A percentile compares a stretch with the other conserved stretches of the same genome.
Conservation (phyloP, 2,888 invertebrate genomes). For the Tyria jacobaeae region DNA sequence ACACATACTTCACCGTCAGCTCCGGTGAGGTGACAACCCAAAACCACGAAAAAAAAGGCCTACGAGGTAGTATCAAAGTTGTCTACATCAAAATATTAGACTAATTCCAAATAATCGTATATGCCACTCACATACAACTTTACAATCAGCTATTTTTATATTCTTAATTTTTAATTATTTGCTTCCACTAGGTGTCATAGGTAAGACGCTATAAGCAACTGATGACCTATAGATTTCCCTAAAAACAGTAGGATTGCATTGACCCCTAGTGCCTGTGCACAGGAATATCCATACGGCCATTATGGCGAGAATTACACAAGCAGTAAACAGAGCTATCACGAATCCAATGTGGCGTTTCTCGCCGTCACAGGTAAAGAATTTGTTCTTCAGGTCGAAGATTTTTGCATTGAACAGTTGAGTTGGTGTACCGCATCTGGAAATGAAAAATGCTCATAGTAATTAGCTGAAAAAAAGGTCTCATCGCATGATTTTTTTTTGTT, state of each 20-base stretch:
- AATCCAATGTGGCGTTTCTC: conserved; percentile 53
- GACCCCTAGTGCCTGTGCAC: conserved; percentile 61
- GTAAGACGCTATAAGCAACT: conserved; percentile 65
- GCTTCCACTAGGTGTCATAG: conserved; percentile 51
- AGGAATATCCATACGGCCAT: conserved; percentile 74
- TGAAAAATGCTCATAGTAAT: background rate
- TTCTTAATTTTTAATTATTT: conserved; percentile 11
- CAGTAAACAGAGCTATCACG: conserved; percentile 55
- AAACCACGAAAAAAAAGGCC: too few relatives aligned
- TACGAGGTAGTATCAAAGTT: too few relatives aligned
- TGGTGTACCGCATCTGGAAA: conserved; percentile 83
- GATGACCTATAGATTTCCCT: conserved; percentile 56
- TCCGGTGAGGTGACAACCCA: too few relatives aligned
- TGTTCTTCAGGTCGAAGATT: conserved; percentile 74
- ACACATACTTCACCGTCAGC: too few relatives aligned
- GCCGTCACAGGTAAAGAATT: conserved; percentile 74
- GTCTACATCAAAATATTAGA: too few relatives aligned
- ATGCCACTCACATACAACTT: too few relatives aligned
- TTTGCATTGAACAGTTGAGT: conserved; percentile 70
- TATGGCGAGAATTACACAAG: conserved; percentile 59
- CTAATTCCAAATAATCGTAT: too few relatives aligned
- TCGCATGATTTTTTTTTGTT: too few relatives aligned
- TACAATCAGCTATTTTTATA: background rate
- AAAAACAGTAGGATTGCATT: conserved; percentile 53
- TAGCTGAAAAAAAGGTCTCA: too few relatives aligned